These are phyloP conservation scores for Gorilla gorilla DNA, from an alignment of 2,113 vertebrate genomes.

Conservation along the genomic window DNA sequence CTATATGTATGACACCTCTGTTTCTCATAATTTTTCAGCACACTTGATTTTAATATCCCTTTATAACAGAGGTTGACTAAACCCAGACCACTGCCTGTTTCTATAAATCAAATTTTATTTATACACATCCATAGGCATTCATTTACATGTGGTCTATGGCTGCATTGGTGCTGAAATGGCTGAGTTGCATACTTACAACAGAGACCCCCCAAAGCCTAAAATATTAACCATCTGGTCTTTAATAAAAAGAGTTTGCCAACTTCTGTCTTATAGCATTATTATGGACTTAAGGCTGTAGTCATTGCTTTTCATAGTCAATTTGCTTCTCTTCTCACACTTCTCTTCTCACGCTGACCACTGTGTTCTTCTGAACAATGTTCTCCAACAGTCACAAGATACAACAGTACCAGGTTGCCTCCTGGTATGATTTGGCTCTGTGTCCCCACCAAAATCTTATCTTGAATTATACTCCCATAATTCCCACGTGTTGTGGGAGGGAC, in stretches of 20 bases:
- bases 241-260: not conserved
- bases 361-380: not conserved
- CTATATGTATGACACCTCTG: not conserved
- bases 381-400: not conserved
- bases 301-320: not conserved
- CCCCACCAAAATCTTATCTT: too few relatives aligned
- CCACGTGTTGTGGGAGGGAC: too few relatives aligned
- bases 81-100: not conserved
- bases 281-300: not conserved
- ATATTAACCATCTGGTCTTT: not conserved
- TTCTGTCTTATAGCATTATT: not conserved
- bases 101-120: not conserved
- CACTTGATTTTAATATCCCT: not conserved
- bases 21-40: not conserved
- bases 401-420: not conserved
- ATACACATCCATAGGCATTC: not conserved
- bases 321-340: not conserved
- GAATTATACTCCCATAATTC: too few relatives aligned
- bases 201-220: not conserved
- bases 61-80: not conserved
- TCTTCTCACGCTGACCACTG: not conserved
- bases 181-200: not conserved
- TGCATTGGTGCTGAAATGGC: not conserved
- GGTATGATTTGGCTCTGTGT: too few relatives aligned
- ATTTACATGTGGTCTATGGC: not conserved